phyloP scores from a whole-genome alignment of 1,140 invertebrate species.

The Atopsyche davidsoni region DNA sequence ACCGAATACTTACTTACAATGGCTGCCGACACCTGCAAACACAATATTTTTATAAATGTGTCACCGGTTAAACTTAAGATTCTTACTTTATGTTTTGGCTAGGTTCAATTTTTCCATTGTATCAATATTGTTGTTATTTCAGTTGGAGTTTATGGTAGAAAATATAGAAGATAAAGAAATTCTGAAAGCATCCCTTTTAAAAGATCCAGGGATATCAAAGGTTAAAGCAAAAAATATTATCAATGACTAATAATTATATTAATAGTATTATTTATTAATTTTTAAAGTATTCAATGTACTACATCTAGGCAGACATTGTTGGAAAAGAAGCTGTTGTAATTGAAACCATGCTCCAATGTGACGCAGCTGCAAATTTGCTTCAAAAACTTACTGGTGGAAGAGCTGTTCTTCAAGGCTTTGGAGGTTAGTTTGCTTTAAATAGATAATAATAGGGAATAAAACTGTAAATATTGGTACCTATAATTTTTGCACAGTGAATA shows the following conservation, averaged over 20 bases:
- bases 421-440: constrained; percentile 12
- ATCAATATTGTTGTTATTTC: constrained; percentile 1
- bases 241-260: neutral
- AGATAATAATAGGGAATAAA: no score
- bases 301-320: constrained; percentile 20
- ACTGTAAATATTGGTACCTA: no score
- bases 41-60: no score
- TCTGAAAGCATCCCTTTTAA: constrained; percentile 17
- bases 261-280: neutral
- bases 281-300: constrained; percentile 1
- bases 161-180: constrained; percentile 16
- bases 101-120: neutral
- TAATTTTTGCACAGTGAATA: no score
- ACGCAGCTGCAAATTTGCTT: constrained; percentile 16
- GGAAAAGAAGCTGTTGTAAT: constrained; percentile 24
- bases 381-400: constrained; percentile 15
- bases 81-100: no score
- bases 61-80: no score
- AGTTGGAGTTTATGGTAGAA: constrained; percentile 29
- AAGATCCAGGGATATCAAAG: constrained; percentile 15
- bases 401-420: constrained; percentile 27
- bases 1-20: no score
- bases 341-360: constrained; percentile 22
- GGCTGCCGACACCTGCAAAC: no score
- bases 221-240: constrained; percentile 10